phyloP scores from a whole-genome alignment of 2,113 vertebrate genomes.

The Oncorhynchus masou region DNA sequence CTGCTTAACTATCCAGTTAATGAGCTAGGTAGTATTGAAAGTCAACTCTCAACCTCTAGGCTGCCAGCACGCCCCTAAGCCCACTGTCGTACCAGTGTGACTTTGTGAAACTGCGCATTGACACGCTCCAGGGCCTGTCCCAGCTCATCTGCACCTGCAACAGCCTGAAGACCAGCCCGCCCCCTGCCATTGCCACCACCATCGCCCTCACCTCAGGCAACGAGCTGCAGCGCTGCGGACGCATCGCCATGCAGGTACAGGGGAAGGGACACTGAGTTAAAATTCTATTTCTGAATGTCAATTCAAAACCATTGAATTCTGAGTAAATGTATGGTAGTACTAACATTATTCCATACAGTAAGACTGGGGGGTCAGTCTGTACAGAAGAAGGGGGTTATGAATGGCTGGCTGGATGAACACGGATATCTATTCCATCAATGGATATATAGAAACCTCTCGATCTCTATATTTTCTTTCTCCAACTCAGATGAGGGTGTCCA shows the following conservation, averaged over 20 bases:
- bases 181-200: conserved; percentile 94
- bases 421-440: too few species aligned
- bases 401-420: too few species aligned
- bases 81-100: conserved; percentile 96
- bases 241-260: conserved; percentile 91
- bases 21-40: too few species aligned
- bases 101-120: conserved; percentile 96
- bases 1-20: too few species aligned
- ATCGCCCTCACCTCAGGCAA: conserved; percentile 90
- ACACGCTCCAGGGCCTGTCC: conserved; percentile 93
- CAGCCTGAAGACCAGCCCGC: conserved; percentile 96
- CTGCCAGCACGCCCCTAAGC: conserved; percentile 94
- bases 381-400: not conserved
- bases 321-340: too few species aligned
- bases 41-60: conserved; percentile 68
- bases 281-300: too few species aligned
- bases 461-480: not conserved
- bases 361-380: not conserved
- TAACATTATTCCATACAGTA: too few species aligned
- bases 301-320: too few species aligned
- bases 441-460: too few species aligned
- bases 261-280: not conserved
- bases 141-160: conserved; percentile 98
- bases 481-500: conserved; percentile 91
- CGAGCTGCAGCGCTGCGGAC: conserved; percentile 93